phyloP scores from a whole-genome alignment of 2,888 invertebrate species.

The Sphecodes monilicornis region DNA sequence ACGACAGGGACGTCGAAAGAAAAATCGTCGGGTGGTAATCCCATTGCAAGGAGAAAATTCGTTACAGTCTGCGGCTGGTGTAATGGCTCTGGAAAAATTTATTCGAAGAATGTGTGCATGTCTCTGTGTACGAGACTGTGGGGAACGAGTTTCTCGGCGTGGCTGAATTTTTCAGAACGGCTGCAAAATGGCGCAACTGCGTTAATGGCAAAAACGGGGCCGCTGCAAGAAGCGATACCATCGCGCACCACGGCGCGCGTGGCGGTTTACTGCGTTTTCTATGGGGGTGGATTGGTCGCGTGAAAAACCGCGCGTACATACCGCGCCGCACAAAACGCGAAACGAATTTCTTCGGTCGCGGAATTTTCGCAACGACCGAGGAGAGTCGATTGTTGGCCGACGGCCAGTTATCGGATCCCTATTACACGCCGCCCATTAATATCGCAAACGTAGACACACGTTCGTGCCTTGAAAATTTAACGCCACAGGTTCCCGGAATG shows the following conservation, averaged over 20 bases:
- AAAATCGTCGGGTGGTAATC: background rate
- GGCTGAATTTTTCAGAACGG: conserved; percentile 38
- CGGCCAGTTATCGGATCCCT: conserved; percentile 63
- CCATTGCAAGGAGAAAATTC: background rate
- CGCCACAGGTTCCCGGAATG: conserved; percentile 44
- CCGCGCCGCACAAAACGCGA: conserved; percentile 8
- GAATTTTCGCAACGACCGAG: conserved; percentile 38
- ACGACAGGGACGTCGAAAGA: background rate
- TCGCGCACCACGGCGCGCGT: background rate
- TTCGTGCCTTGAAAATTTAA: conserved; percentile 57
- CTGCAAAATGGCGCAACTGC: conserved; percentile 21
- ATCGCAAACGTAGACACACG: conserved; percentile 61
- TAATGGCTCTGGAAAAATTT: conserved; percentile 33
- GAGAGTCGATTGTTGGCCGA: conserved; percentile 53
- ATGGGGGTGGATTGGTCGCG: background rate
- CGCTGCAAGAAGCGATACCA: background rate
- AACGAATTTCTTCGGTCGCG: conserved; percentile 28
- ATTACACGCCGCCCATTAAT: conserved; percentile 58
- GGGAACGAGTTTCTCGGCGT: conserved; percentile 12
- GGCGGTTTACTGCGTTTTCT: background rate
- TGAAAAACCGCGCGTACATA: conserved; percentile 22
- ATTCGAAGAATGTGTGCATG: background rate
- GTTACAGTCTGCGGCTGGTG: background rate
- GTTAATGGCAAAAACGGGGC: conserved; percentile 15
- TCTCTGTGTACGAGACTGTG: background rate